Evolutionary conservation across 2,113 vertebrate genomes (phyloP).

Genomic region (Trematocara nigrifrons): DNA sequence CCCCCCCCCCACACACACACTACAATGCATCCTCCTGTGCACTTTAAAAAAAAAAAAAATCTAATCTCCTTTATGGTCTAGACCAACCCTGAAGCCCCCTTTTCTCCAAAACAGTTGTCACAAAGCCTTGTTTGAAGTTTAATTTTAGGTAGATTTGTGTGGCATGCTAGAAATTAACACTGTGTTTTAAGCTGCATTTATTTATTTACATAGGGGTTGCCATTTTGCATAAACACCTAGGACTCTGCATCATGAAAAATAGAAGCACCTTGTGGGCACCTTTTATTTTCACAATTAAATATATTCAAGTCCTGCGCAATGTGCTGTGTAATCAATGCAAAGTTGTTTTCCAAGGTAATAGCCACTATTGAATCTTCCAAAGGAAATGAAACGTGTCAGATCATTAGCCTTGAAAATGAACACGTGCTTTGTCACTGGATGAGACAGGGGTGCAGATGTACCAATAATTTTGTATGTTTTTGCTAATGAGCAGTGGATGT

Average conservation of each 20-base stretch:
- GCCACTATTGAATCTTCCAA: background rate
- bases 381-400: background rate
- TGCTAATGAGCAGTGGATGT: background rate
- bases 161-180: background rate
- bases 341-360: constrained; percentile 6
- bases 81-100: background rate
- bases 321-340: constrained; percentile 2
- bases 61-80: background rate
- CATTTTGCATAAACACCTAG: background rate
- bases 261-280: background rate
- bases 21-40: background rate
- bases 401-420: constrained; percentile 1
- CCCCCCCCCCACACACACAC: background rate
- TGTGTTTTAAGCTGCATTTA: background rate
- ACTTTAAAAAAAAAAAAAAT: background rate
- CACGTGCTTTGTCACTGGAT: background rate
- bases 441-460: background rate
- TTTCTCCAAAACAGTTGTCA: background rate
- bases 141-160: constrained; percentile 23
- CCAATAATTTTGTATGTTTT: background rate
- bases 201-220: background rate
- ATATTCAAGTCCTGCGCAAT: background rate
- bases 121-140: constrained; percentile 25
- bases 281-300: background rate
- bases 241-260: background rate